Conservation (phyloP, 2,888 invertebrate species). For the Chrysodeixis includens region DNA sequence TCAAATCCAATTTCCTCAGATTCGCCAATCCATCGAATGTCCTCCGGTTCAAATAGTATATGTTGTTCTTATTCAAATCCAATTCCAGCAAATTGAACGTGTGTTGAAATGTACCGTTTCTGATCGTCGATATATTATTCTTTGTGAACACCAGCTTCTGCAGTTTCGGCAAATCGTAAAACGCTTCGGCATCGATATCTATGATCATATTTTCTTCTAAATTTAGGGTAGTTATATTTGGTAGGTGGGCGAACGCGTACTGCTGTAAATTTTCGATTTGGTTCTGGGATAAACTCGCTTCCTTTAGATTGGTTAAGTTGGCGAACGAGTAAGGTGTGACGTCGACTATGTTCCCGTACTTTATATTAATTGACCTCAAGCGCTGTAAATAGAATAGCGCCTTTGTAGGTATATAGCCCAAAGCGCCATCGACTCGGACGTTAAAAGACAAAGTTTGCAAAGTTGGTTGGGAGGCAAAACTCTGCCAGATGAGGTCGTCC, state of each 20-base stretch:
- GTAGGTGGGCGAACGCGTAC: conserved; percentile 93
- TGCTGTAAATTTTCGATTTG: conserved; percentile 91
- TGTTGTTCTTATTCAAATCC: conserved; percentile 94
- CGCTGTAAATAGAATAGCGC: conserved; percentile 91
- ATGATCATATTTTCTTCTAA: conserved; percentile 93
- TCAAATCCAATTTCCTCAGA: conserved; percentile 92
- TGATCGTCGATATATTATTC: conserved; percentile 95
- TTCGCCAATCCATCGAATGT: conserved; percentile 94
- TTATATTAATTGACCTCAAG: conserved; percentile 91
- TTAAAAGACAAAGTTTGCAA: conserved; percentile 92
- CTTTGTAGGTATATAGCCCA: conserved; percentile 92
- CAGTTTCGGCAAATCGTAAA: conserved; percentile 92
- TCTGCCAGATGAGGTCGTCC: conserved; percentile 93
- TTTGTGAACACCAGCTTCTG: conserved; percentile 94
- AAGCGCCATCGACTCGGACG: conserved; percentile 91
- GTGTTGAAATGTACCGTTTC: conserved; percentile 94
- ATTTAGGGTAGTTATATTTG: conserved; percentile 91
- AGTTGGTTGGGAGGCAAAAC: conserved; percentile 92
- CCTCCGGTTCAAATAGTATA: conserved; percentile 93
- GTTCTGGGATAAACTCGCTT: conserved; percentile 91
- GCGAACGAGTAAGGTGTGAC: conserved; percentile 93
- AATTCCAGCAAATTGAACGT: conserved; percentile 93
- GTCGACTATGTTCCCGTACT: conserved; percentile 92
- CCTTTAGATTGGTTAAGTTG: conserved; percentile 91
- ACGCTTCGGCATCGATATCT: conserved; percentile 92